These are phyloP conservation scores for Chiridota heheva DNA, from an alignment of 35 echinoderm and acorn worm genomes.

Conservation along the genomic window DNA sequence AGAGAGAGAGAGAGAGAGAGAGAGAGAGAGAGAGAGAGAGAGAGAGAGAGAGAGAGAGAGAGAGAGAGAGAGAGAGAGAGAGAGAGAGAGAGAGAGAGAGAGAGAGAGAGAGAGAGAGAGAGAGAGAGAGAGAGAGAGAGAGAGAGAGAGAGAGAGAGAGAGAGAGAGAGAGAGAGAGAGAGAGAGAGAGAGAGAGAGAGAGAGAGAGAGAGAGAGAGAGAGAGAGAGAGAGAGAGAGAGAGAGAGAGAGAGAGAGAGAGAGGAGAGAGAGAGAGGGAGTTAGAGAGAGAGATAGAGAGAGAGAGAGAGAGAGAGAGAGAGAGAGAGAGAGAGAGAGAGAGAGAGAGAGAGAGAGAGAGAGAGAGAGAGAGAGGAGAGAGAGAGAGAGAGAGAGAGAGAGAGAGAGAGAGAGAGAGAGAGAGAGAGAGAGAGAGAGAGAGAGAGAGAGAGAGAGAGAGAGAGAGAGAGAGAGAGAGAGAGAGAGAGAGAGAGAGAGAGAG, in stretches of 20 bases:
- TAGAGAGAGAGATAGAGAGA: no score
- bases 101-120: slow-evolving; percentile 7
- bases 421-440: slow-evolving; percentile 7
- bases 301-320: slow-evolving; percentile 7
- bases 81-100: slow-evolving; percentile 3
- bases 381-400: slow-evolving; percentile 7
- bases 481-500: slow-evolving; percentile 3
- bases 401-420: slow-evolving; percentile 3
- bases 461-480: slow-evolving; percentile 7
- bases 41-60: slow-evolving; percentile 7
- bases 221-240: slow-evolving; percentile 7
- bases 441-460: slow-evolving; percentile 8
- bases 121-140: slow-evolving; percentile 7
- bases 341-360: slow-evolving; percentile 7
- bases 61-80: slow-evolving; percentile 7
- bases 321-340: slow-evolving; percentile 7
- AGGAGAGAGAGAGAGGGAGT: no score
- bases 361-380: slow-evolving; percentile 7
- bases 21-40: slow-evolving; percentile 7
- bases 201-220: slow-evolving; percentile 7
- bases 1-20: slow-evolving; percentile 7
- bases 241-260: slow-evolving; percentile 7
- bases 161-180: neutral
- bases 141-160: slow-evolving; percentile 7
- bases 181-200: slow-evolving; percentile 7